These are phyloP conservation scores for Pristionchus arcanus DNA, from an alignment of 2,888 invertebrate genomes.

Conservation along the genomic window DNA sequence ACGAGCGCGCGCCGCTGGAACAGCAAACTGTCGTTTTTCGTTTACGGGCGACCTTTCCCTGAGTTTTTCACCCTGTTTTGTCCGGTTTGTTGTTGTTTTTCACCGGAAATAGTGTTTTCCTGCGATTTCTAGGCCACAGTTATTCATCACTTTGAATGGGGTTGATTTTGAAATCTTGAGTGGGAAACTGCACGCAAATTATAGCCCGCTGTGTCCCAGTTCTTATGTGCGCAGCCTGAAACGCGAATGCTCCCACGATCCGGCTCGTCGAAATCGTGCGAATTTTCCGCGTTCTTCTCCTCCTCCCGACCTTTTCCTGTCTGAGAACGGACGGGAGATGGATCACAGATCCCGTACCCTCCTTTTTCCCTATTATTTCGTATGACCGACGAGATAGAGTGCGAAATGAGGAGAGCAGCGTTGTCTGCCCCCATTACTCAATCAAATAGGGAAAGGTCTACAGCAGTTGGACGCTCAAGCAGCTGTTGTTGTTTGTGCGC, in stretches of 20 bases:
- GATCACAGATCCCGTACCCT: neutral
- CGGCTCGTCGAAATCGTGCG: neutral
- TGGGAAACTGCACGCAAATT: neutral
- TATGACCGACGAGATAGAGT: neutral
- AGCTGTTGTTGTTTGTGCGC: neutral
- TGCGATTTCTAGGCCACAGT: too few relatives aligned
- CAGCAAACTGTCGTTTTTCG: neutral
- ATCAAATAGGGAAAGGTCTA: neutral
- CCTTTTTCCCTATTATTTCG: neutral
- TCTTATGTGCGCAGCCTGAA: neutral
- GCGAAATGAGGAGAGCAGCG: constrained; percentile 13
- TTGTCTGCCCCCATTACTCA: neutral
- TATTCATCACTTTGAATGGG: too few relatives aligned
- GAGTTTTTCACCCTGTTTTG: neutral
- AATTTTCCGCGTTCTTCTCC: neutral
- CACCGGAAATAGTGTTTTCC: neutral
- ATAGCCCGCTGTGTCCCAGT: neutral
- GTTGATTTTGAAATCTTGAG: too few relatives aligned
- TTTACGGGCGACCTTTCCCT: neutral
- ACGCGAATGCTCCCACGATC: neutral
- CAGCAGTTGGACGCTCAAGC: neutral
- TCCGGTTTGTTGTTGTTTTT: neutral
- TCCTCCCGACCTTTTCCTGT: neutral
- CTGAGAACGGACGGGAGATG: neutral
- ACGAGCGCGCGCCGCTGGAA: neutral